Conservation (phyloP, 92 coral and sea anemone species). For the Bergia puertoricense region DNA sequence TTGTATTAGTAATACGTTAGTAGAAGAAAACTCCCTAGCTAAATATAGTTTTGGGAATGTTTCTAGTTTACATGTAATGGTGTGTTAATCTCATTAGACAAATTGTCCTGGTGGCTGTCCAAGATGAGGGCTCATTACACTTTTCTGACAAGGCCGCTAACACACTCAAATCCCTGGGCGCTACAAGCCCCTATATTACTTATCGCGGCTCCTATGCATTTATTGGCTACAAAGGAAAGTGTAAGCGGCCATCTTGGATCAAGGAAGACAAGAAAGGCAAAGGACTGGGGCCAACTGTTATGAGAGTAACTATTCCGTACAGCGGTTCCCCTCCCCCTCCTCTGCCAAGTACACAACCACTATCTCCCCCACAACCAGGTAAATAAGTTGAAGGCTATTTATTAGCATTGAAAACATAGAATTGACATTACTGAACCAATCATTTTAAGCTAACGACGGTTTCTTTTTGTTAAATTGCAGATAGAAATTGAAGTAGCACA, state of each 20-base stretch:
- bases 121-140: background rate
- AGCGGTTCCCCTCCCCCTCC: background rate
- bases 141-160: background rate
- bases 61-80: too few relatives aligned
- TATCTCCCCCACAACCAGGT: background rate
- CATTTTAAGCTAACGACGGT: too few relatives aligned
- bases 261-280: background rate
- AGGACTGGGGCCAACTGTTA: background rate
- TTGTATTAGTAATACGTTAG: too few relatives aligned
- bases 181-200: background rate
- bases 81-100: background rate
- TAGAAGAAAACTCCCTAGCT: too few relatives aligned
- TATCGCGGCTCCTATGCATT: constrained; percentile 1
- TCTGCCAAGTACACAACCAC: background rate
- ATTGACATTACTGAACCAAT: too few relatives aligned
- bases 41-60: too few relatives aligned
- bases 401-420: too few relatives aligned
- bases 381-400: background rate
- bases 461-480: too few relatives aligned
- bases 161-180: background rate
- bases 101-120: background rate
- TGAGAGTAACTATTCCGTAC: background rate
- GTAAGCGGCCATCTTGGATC: background rate
- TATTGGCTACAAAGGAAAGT: background rate
- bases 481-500: too few relatives aligned